Evolutionary conservation across 1,140 invertebrate genomes (phyloP), one percentile per base, ranked within the genome.

Genomic region (Drosophila equinoxialis): DNA sequence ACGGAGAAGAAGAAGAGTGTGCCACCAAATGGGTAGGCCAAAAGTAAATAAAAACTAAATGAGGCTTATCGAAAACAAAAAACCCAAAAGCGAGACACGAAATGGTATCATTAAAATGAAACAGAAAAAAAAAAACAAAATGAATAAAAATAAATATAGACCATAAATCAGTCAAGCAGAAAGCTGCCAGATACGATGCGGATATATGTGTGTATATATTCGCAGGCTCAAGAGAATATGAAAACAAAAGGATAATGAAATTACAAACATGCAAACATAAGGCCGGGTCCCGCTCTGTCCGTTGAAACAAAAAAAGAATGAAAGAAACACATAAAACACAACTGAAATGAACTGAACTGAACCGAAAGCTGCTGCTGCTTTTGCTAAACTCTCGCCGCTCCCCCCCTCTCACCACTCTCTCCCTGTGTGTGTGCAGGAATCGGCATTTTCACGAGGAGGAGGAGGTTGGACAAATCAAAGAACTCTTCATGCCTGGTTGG

Each of bases 81-180:
- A 14, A 30, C 14, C 39, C 30, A 39, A 14, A 17, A 7, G 10
- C 55, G 65, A 70, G 61, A 68, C 70, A 71, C 63, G 64, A 68
- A 69, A 67, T 51, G 51, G 61, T 68, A 60, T 71, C 73, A 79
- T 79, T 86, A 73, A 82, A 78, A 65, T 63, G 74, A 75, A 69
- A 58, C 63, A 76, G 65, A 71, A 71, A 71, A 74, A 68, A 71
- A 72, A 68, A 70, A 77, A 67, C 79, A 41, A 65, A 71, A 82
- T 73, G 86, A 77, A 68, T 77, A 77, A 65, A 30, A 79, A 86
- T 73, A 86, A 82, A 82, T 86, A 87, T 77, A 74, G 71, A 76
- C 69, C 76, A 87, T 86, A 86, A 90, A 85, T 90, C 78, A 86
- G 77, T 85, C 69, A 81, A 60, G 79, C 77, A 81, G 81, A 90